Evolutionary conservation across 1,140 invertebrate genomes (phyloP).

Genomic region (Druon quercuslanigerum): DNA sequence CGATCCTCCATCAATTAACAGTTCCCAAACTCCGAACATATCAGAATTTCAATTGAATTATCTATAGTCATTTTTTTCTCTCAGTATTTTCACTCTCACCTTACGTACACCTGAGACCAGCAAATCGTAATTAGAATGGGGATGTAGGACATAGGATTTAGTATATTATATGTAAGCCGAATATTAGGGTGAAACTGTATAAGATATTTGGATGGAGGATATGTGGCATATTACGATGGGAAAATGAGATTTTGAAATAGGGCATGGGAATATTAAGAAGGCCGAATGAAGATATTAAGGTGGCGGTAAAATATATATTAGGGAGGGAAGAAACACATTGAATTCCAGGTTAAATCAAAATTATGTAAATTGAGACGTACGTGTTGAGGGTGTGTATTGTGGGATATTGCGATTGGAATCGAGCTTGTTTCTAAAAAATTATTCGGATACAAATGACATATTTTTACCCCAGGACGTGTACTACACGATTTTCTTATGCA

Average conservation of each 20-base stretch:
- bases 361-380: not conserved
- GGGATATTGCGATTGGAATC: too few species aligned
- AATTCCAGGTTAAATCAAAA: conserved; percentile 3
- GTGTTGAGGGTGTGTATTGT: not conserved
- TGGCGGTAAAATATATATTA: not conserved
- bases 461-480: too few species aligned
- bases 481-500: too few species aligned
- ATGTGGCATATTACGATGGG: not conserved
- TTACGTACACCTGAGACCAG: not conserved
- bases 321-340: not conserved
- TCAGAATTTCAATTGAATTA: conserved; percentile 16
- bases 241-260: conserved; percentile 1
- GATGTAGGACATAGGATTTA: not conserved
- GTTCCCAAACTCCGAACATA: conserved; percentile 5
- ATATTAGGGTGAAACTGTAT: conserved; percentile 6
- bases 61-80: not conserved
- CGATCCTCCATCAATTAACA: conserved; percentile 23
- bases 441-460: too few species aligned
- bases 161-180: not conserved
- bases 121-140: not conserved
- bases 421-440: too few species aligned
- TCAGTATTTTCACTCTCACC: not conserved
- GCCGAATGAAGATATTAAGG: not conserved
- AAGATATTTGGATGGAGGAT: not conserved
- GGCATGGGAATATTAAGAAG: conserved; percentile 3